Conservation (phyloP, 2,888 invertebrate species). For the Agrochola macilenta region DNA sequence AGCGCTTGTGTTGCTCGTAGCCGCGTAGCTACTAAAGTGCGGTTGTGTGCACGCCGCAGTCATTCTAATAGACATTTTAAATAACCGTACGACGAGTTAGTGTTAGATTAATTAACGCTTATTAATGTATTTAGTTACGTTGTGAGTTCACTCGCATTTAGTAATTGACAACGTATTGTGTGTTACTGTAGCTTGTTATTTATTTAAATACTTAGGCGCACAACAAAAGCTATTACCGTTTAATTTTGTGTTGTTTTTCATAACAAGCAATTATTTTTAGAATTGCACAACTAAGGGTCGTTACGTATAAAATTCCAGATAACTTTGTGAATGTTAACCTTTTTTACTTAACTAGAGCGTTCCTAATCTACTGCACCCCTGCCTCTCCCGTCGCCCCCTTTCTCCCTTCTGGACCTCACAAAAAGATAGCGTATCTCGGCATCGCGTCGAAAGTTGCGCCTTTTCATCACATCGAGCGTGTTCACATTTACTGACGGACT, state of each 20-base stretch:
- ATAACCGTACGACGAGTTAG: constrained; percentile 23
- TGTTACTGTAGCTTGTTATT: constrained; percentile 6
- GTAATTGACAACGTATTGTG: constrained; percentile 16
- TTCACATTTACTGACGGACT: constrained; percentile 11
- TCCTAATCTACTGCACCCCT: constrained; percentile 46
- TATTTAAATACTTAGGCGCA: not conserved
- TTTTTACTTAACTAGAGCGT: constrained; percentile 46
- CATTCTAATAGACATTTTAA: constrained; percentile 20
- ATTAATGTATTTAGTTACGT: constrained; percentile 38
- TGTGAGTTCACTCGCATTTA: constrained; percentile 21
- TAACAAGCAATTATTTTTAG: not conserved
- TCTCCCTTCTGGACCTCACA: constrained; percentile 25
- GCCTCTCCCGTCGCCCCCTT: not conserved
- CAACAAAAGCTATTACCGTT: not conserved
- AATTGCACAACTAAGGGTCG: not conserved
- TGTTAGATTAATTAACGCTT: constrained; percentile 38
- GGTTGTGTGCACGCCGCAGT: constrained; percentile 22
- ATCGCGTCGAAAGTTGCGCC: constrained; percentile 67
- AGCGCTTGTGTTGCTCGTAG: constrained; percentile 32
- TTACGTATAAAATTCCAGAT: constrained; percentile 11
- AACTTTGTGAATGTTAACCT: constrained; percentile 44
- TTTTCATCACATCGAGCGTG: constrained; percentile 62
- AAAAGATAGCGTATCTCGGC: constrained; percentile 55
- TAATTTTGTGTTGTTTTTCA: not conserved
- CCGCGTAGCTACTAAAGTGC: constrained; percentile 23